Evolutionary conservation across 2,888 invertebrate genomes (phyloP), one percentile per base, ranked within the genome.

Genomic region (Chamaedrilus cognettii): DNA sequence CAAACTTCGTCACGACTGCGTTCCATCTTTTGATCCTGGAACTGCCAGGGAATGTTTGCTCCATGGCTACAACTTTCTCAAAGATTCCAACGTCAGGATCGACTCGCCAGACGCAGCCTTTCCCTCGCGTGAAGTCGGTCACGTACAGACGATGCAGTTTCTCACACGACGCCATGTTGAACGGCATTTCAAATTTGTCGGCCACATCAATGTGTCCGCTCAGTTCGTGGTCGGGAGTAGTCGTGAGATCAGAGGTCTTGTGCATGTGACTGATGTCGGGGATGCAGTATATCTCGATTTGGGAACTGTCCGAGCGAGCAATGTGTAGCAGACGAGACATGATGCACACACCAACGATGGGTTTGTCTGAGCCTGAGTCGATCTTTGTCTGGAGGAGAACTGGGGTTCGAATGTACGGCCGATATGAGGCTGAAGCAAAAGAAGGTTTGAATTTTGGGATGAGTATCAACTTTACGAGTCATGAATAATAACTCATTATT

Each of bases 41-140:
- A 42, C 11, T 19, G 11, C 19, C 19, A 15, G 11, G 11, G 19
- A 42, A 42, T n/a, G n/a, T n/a, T n/a, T n/a, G n/a, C n/a, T n/a
- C n/a, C n/a, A n/a, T n/a, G n/a, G n/a, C n/a, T n/a, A n/a, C n/a
- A n/a, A n/a, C n/a, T n/a, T n/a, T n/a, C n/a, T n/a, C n/a, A n/a
- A n/a, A n/a, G 19, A 42, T 19, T 42, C 42, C 42, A 19, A 19
- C 42, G 42, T 11, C 11, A 19, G 7, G 7, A 7, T 52, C 55
- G 2, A 62, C 33, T 7, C n/a, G 31, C 62, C 62, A 62, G 26
- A 62, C 62, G 32, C 62, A 62, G n/a, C 62, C 52, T 26, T 30
- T 31, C 11, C 31, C n/a, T 5, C 31, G 50, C 11, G 51, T 19
- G 50, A 62, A 62, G 52, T 62, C 62, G 3, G 62, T 51, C 26